Conservation (phyloP, 2,888 invertebrate species). For the Ophonus ardosiacus region DNA sequence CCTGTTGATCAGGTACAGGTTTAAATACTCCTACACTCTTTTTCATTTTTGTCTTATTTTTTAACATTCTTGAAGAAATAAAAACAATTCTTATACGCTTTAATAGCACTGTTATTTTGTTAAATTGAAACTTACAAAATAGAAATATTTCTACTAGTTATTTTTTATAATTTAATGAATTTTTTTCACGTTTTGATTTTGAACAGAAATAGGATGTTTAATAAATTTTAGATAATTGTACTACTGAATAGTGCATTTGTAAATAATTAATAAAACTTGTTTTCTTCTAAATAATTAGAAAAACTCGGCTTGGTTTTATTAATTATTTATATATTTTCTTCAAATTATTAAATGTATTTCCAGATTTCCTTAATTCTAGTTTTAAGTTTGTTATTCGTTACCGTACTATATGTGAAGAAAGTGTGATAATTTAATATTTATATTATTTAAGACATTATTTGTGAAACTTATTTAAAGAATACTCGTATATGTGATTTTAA, state of each 20-base stretch:
- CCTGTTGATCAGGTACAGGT: too few relatives aligned
- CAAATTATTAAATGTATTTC: not conserved
- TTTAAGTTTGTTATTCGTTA: conserved; percentile 2
- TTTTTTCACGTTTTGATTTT: too few relatives aligned
- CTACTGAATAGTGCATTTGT: not conserved
- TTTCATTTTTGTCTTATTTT: too few relatives aligned
- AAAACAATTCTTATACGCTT: too few relatives aligned
- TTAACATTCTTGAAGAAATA: too few relatives aligned
- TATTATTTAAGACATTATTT: not conserved
- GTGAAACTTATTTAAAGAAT: not conserved
- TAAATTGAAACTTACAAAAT: too few relatives aligned
- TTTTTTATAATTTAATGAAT: too few relatives aligned
- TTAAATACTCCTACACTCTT: too few relatives aligned
- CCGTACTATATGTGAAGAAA: not conserved
- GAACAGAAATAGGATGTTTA: not conserved
- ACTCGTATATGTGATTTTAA: not conserved
- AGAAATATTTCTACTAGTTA: too few relatives aligned
- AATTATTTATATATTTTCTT: not conserved
- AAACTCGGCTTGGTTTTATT: not conserved
- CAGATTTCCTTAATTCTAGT: not conserved
- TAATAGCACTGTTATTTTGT: too few relatives aligned
- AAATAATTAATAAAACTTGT: not conserved
- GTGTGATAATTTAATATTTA: not conserved
- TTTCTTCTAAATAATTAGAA: not conserved
- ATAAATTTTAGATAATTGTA: not conserved